Evolutionary conservation across 1,140 invertebrate genomes (phyloP).

Genomic region (Tetraneura akinire): DNA sequence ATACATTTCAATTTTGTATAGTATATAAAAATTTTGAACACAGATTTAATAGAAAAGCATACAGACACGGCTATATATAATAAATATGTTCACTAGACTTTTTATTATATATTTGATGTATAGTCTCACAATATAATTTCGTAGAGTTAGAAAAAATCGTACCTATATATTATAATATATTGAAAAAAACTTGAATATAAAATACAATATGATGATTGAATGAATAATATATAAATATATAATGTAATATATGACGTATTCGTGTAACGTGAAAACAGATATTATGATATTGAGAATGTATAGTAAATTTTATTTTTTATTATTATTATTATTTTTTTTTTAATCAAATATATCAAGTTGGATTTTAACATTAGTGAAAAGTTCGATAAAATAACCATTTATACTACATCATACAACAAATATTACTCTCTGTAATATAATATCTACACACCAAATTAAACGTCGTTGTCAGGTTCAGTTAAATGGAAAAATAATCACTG

Average conservation of each 20-base stretch:
- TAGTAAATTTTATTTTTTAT: no score
- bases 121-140: not conserved
- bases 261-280: no score
- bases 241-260: not conserved
- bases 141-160: not conserved
- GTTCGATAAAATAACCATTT: no score
- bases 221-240: not conserved
- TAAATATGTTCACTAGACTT: not conserved
- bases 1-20: not conserved
- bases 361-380: not conserved
- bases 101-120: not conserved
- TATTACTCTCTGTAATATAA: no score
- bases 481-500: no score
- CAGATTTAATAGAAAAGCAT: not conserved
- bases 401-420: no score
- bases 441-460: no score
- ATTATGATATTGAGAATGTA: no score
- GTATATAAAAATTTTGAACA: not conserved
- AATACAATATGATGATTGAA: not conserved
- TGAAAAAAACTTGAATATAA: not conserved
- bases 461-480: no score
- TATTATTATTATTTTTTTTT: no score
- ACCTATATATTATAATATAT: not conserved
- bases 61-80: not conserved
- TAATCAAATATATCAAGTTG: not conserved